These are phyloP conservation scores for Pollenia labialis DNA, from an alignment of 2,888 invertebrate genomes.

Conservation along the genomic window DNA sequence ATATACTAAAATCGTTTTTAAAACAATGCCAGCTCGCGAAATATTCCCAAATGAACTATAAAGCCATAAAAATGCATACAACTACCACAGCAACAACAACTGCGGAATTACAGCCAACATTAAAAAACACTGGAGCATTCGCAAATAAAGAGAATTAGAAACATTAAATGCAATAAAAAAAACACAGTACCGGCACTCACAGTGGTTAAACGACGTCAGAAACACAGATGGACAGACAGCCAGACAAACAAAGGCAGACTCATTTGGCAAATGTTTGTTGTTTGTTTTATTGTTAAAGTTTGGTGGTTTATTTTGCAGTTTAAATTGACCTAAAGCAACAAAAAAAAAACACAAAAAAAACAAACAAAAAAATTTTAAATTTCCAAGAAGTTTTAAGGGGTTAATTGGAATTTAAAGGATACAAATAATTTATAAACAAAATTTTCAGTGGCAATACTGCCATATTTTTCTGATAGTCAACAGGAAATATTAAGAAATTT, in stretches of 20 bases:
- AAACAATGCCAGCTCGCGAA: slow-evolving; percentile 60
- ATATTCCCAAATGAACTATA: slow-evolving; percentile 69
- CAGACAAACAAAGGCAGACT: slow-evolving; percentile 1
- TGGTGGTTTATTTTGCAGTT: slow-evolving; percentile 21
- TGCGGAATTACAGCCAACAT: slow-evolving; percentile 21
- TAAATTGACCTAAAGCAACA: neutral
- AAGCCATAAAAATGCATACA: slow-evolving; percentile 69
- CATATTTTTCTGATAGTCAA: too few relatives aligned
- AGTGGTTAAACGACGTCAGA: neutral
- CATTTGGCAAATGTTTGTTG: slow-evolving; percentile 27
- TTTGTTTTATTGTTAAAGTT: slow-evolving; percentile 2
- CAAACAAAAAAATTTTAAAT: neutral
- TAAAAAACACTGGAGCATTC: slow-evolving; percentile 45
- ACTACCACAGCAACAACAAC: slow-evolving; percentile 22
- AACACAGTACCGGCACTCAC: slow-evolving; percentile 34
- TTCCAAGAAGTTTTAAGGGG: neutral
- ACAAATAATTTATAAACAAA: neutral
- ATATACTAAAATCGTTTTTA: slow-evolving; percentile 67
- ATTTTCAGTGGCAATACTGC: too few relatives aligned
- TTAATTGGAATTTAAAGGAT: slow-evolving; percentile 1
- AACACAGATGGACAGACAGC: slow-evolving; percentile 40
- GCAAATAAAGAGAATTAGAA: slow-evolving; percentile 63
- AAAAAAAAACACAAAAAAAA: too few relatives aligned
- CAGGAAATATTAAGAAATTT: neutral
- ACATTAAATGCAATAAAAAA: slow-evolving; percentile 55